These are phyloP conservation scores for Apis mellifera DNA, from an alignment of 1,140 invertebrate genomes.

Conservation along the genomic window Amel_HAv3.1 CM009931.2:24191001-24191500, in stretches of 20 bases:
- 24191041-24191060: constrained; percentile 95
- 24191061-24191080: constrained; percentile 97
- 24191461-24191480: constrained; percentile 90
- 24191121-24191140: constrained; percentile 10
- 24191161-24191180: constrained; percentile 1
- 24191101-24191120: constrained; percentile 95
- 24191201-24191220: not conserved
- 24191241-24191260: constrained; percentile 78
- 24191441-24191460: constrained; percentile 85
- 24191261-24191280: constrained; percentile 94
- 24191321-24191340: constrained; percentile 92
- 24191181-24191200: not conserved
- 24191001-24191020: constrained; percentile 95
- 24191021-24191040: constrained; percentile 95
- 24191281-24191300: constrained; percentile 89
- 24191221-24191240: constrained; percentile 2
- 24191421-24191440: constrained; percentile 92
- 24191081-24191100: constrained; percentile 97
- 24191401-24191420: constrained; percentile 94
- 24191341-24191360: constrained; percentile 95
- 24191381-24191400: constrained; percentile 96
- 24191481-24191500: constrained; percentile 98
- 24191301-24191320: constrained; percentile 96
- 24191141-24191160: not conserved
- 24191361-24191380: constrained; percentile 92